These are phyloP conservation scores for Latrodectus elegans DNA, from an alignment of 2,888 invertebrate species.

Conservation along the genomic window DNA sequence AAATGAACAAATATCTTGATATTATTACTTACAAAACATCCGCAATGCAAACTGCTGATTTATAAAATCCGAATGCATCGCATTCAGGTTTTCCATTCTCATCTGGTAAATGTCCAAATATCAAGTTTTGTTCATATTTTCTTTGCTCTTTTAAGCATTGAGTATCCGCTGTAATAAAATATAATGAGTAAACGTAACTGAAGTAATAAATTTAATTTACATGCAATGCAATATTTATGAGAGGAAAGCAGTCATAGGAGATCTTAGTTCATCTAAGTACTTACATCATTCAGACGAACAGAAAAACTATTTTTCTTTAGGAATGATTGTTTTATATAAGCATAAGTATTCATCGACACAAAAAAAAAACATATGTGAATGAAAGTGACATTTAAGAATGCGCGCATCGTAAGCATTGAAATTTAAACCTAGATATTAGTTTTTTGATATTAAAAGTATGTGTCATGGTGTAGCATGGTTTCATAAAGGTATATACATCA, in stretches of 20 bases:
- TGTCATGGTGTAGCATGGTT: no score
- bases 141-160: conserved; percentile 14
- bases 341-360: no score
- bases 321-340: no score
- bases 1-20: neutral
- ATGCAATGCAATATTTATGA: neutral
- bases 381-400: no score
- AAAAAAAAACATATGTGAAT: no score
- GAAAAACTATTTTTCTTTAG: no score
- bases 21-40: conserved; percentile 80
- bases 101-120: neutral
- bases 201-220: neutral
- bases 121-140: neutral
- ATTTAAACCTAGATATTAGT: no score
- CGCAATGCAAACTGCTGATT: conserved; percentile 80
- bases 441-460: no score
- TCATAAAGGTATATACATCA: no score
- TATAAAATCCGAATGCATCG: conserved; percentile 80
- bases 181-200: neutral
- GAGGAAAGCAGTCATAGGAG: neutral
- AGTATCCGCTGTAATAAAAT: conserved; percentile 22
- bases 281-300: no score
- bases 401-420: no score
- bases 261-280: no score
- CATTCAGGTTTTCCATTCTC: conserved; percentile 79